Base-by-base conservation (phyloP, 2,888 invertebrate species). In the Graphium colonna region DNA sequence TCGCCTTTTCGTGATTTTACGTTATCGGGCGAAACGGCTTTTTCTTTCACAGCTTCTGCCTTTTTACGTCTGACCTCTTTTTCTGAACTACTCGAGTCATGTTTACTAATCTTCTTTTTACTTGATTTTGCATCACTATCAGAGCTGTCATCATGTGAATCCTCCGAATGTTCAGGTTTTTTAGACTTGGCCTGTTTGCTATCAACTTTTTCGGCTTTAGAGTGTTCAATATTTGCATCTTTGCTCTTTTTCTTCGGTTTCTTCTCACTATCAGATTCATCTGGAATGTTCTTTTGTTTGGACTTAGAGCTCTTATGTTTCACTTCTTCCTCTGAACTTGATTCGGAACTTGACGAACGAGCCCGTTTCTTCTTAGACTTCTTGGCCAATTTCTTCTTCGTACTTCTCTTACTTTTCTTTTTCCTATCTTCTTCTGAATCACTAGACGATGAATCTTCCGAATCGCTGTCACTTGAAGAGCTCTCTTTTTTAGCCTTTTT, bases 301-400 rank as follows among this genome's bases (percentile, higher is more conserved):
- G 79, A 74, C 66, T 89, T 90, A 10, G 79, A 77, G 63, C 75
- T 78, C 64, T 90, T 90, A 56, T 81, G 81, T 68, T 89, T 88
- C 28, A 83, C 81, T 60, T 90, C 90, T 63, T 91, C 90, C 52
- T 91, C 90, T 0, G 90, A 90, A 68, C 87, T 90, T 10, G 90
- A 88, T 44, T 90, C 89, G 0, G 90, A 89, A 60, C 89, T 90
- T 1, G 88, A 88, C 0, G 90, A 90, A 28, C 90, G 82, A 3
- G 83, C 66, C 56, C 81, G 71, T 71, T 87, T 90, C 75, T 86
- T 89, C 59, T 83, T 80, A 1, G 85, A 75, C 62, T 90, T 90
- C 61, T 90, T 90, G 0, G 85, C 79, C 51, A 84, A 53, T 61
- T 81, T 90, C 74, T 84, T 91, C 73, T 78, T 87, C 46, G 82